A percentile compares a stretch with the other conserved stretches of the same genome.
Evolutionary conservation across 2,797 vertebrate genomes (phyloP).

Genomic region (Sebastes variabilis): DNA sequence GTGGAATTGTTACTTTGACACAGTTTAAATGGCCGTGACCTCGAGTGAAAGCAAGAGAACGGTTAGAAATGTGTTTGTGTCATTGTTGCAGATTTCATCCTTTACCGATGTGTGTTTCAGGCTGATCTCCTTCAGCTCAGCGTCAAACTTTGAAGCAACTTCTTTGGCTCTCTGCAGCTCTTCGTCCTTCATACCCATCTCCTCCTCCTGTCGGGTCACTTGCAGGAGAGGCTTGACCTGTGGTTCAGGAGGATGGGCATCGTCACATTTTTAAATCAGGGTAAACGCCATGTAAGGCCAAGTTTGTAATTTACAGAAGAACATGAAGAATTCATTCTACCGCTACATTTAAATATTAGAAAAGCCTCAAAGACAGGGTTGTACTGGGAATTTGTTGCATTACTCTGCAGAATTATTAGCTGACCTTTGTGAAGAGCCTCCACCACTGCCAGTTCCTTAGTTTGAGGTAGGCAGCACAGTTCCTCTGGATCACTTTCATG

Average conservation of each 20-base stretch:
- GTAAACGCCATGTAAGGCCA: background rate
- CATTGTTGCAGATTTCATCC: background rate
- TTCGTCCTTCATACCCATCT: slow-evolving; percentile 95
- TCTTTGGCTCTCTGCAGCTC: slow-evolving; percentile 91
- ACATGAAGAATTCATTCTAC: background rate
- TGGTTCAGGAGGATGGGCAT: background rate
- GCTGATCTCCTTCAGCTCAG: slow-evolving; percentile 89
- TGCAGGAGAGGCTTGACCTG: slow-evolving; percentile 98
- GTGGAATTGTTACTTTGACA: background rate
- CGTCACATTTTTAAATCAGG: background rate
- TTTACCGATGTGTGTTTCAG: slow-evolving; percentile 90
- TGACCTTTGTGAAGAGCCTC: slow-evolving; percentile 97
- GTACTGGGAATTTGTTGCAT: background rate
- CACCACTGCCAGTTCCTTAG: slow-evolving; percentile 99
- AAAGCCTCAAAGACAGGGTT: background rate
- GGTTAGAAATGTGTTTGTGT: background rate
- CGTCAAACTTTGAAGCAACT: slow-evolving; percentile 86
- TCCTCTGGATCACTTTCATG: slow-evolving; percentile 98
- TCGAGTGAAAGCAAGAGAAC: background rate
- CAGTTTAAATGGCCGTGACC: background rate
- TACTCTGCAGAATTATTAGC: background rate
- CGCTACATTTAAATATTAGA: background rate
- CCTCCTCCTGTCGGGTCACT: slow-evolving; percentile 97
- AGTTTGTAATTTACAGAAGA: background rate
- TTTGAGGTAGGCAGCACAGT: slow-evolving; percentile 97